A percentile compares a stretch with the other conserved stretches of the same genome.
phyloP scores from a whole-genome alignment of 1,140 invertebrate genomes.

The Drosophila lowei region DNA sequence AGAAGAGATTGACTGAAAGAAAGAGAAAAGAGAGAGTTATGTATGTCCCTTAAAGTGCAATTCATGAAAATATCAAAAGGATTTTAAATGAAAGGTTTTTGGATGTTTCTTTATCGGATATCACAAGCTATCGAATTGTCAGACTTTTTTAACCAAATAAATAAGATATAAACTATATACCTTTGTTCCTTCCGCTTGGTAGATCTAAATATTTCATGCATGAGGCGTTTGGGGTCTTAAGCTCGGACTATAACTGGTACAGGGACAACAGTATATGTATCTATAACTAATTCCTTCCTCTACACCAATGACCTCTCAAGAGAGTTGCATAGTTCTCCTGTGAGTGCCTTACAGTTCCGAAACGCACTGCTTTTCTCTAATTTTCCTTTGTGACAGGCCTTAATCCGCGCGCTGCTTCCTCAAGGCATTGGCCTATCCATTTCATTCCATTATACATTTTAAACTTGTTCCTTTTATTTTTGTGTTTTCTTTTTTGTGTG shows the following conservation, averaged over 20 bases:
- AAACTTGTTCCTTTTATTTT: slow-evolving; percentile 26
- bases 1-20: neutral
- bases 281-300: no score
- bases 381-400: slow-evolving; percentile 8
- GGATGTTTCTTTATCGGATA: no score
- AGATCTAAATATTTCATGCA: no score
- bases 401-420: slow-evolving; percentile 10
- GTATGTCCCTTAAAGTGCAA: slow-evolving; percentile 3
- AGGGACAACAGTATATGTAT: no score
- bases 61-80: neutral
- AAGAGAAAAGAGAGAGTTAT: slow-evolving; percentile 9
- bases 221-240: no score
- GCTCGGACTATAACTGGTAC: no score
- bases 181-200: no score
- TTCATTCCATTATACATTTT: slow-evolving; percentile 37
- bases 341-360: neutral
- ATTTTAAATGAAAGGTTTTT: no score
- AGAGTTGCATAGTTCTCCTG: no score
- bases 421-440: slow-evolving; percentile 15
- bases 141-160: neutral
- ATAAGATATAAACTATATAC: no score
- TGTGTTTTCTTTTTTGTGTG: slow-evolving; percentile 19
- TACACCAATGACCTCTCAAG: no score
- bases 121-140: neutral
- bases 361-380: neutral